Percentiles rank a stretch among this genome's conserved stretches.
phyloP scores from a whole-genome alignment of 2,797 vertebrate genomes.

The Darevskia nairensis region DNA sequence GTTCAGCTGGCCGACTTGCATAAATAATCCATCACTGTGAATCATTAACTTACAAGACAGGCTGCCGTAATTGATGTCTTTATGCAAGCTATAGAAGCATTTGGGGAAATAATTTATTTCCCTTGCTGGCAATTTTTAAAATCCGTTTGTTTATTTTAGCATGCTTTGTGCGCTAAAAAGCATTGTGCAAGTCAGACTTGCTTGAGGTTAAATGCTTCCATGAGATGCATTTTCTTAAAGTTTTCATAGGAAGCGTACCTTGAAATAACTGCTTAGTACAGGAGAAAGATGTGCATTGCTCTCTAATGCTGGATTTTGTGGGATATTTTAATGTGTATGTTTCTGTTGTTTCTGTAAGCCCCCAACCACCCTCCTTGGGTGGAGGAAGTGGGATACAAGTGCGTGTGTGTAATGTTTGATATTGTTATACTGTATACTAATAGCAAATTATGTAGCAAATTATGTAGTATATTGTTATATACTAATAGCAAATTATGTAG shows the following conservation, averaged over 20 bases:
- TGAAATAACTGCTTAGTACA: background rate
- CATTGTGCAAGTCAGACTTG: constrained; percentile 30
- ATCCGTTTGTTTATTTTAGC: constrained; percentile 48
- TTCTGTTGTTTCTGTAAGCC: background rate
- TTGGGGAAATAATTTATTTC: constrained; percentile 65
- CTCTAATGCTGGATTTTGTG: background rate
- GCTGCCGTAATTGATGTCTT: constrained; percentile 71
- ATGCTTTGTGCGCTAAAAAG: constrained; percentile 16
- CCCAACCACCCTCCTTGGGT: background rate
- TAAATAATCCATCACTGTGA: constrained; percentile 73
- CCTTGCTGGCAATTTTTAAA: constrained; percentile 41
- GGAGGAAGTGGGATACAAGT: background rate
- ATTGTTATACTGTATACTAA: too few species aligned
- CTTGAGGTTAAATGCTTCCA: constrained; percentile 6
- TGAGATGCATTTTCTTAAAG: background rate
- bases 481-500: too few species aligned
- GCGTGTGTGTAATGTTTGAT: too few species aligned
- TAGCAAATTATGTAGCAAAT: too few species aligned
- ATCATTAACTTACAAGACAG: constrained; percentile 71
- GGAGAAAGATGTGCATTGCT: background rate
- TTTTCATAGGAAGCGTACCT: background rate
- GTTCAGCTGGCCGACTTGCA: constrained; percentile 61
- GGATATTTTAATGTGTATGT: background rate
- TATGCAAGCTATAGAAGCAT: constrained; percentile 65
- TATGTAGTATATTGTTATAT: too few species aligned